Percentiles rank a stretch among this genome's conserved stretches.
Conservation (phyloP, 2,797 vertebrate genomes). For the Enteromius unitaeniatus region DNA sequence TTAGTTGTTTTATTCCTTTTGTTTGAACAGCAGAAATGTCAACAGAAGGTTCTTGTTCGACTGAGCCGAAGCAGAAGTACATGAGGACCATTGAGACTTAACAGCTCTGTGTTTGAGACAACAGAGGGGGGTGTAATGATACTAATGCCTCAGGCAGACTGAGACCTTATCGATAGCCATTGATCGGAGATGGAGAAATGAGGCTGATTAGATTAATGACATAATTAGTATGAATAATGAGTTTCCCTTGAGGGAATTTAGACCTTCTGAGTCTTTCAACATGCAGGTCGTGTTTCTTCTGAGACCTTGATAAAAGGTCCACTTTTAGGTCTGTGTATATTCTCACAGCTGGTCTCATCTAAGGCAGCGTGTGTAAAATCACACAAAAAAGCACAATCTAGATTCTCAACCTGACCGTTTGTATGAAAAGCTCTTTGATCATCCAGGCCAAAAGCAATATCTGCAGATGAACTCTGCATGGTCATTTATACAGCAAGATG, state of each 20-base stretch:
- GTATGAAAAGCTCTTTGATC: conserved; percentile 5
- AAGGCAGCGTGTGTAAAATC: background rate
- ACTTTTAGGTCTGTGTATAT: background rate
- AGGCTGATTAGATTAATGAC: conserved; percentile 33
- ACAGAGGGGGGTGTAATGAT: conserved; percentile 26
- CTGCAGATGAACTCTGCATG: background rate
- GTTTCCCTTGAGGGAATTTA: background rate
- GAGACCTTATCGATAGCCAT: conserved; percentile 38
- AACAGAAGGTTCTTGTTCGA: background rate
- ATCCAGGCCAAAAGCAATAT: background rate
- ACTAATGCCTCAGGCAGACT: conserved; percentile 21
- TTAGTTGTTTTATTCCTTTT: background rate
- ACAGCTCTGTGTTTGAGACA: background rate
- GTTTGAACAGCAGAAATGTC: background rate
- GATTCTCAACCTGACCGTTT: background rate
- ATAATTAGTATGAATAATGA: conserved; percentile 46
- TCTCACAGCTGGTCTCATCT: conserved; percentile 6
- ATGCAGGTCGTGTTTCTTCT: background rate
- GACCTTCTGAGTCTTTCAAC: conserved; percentile 18
- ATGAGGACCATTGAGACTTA: background rate
- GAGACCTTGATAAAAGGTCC: background rate
- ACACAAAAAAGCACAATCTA: conserved; percentile 7
- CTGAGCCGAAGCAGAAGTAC: background rate
- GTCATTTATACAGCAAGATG: conserved; percentile 5
- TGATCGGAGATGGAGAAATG: conserved; percentile 34